Base-by-base conservation (phyloP, 37 sponge, comb jelly and placozoan species). In the Petrosia ficiformis region DNA sequence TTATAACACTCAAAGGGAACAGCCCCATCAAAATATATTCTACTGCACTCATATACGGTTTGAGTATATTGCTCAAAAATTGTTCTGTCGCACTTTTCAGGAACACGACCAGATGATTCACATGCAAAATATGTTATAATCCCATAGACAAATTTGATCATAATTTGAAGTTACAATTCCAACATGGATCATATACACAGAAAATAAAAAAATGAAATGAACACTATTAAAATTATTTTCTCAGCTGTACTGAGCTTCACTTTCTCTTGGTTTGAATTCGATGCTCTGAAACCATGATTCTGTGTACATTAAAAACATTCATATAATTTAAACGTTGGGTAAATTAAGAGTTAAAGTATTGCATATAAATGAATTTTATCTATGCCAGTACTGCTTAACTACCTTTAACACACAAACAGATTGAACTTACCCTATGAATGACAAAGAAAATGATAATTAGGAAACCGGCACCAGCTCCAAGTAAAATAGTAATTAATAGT, bases 191-290 rank as follows among this genome's bases (percentile, higher is more conserved):
- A 48, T 48, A 48, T 48, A 66, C 39, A 28, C 38, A 39, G 19
- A 74, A 0, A 0, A 82, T 1, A n/a, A 5, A 82, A 57, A 48
- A 60, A 82, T 67, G 71, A 82, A 38, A 60, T 59, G 33, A 82
- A 52, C 8, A 82, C 39, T 24, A 82, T 66, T 19, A 82, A 24
- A 43, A 82, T 43, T 26, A 74, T 82, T 35, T 48, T 73, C 40
- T 82, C 82, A 52, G 68, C 82, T 2, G 59, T 54, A 6, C 67
- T 30, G 33, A 82, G 54, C 8, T 14, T 48, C 14, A 48, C 14
- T 19, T 14, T 48, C 14, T 48, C 14, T 48, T 48, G 54, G 54
- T 48, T n/a, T n/a, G n/a, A n/a, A n/a, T n/a, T 48, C n/a, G n/a
- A n/a, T n/a, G n/a, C n/a, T n/a, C n/a, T n/a, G n/a, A n/a, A n/a